A percentile compares a stretch with the other conserved stretches of the same genome.
phyloP scores from a whole-genome alignment of 2,888 invertebrate genomes.

The Galerucella nymphaeae region DNA sequence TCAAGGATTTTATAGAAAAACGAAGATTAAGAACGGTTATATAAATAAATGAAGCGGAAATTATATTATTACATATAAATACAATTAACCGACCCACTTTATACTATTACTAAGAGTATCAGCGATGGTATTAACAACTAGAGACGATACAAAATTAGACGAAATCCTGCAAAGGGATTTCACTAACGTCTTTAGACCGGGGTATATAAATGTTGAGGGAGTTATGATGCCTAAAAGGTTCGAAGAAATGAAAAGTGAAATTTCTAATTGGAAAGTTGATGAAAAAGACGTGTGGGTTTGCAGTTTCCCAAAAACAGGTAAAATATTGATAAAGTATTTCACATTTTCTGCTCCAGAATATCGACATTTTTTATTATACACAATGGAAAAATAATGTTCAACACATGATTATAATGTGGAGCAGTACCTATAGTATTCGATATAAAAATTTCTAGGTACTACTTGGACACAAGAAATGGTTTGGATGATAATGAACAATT shows the following conservation, averaged over 20 bases:
- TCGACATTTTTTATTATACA: too few species aligned
- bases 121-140: background rate
- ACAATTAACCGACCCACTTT: background rate
- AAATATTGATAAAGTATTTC: too few species aligned
- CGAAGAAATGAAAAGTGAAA: constrained; percentile 60
- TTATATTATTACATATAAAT: background rate
- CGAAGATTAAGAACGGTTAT: background rate
- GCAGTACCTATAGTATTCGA: too few species aligned
- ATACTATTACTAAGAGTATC: background rate
- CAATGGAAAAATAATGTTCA: too few species aligned
- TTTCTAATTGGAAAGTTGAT: constrained; percentile 65
- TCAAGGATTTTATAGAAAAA: constrained; percentile 8
- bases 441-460: constrained; percentile 68
- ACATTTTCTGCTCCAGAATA: too few species aligned
- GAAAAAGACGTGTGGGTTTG: constrained; percentile 69
- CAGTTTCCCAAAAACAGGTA: constrained; percentile 71
- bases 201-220: constrained; percentile 58
- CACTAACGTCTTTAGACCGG: constrained; percentile 53
- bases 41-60: constrained; percentile 5
- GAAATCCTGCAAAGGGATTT: constrained; percentile 54
- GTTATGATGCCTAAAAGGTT: constrained; percentile 64
- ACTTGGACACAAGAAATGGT: constrained; percentile 84
- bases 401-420: too few species aligned
- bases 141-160: constrained; percentile 30
- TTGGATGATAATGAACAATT: constrained; percentile 74